These are phyloP conservation scores for Coluber constrictor DNA, from an alignment of 2,797 vertebrate genomes.

Conservation along the genomic window DNA sequence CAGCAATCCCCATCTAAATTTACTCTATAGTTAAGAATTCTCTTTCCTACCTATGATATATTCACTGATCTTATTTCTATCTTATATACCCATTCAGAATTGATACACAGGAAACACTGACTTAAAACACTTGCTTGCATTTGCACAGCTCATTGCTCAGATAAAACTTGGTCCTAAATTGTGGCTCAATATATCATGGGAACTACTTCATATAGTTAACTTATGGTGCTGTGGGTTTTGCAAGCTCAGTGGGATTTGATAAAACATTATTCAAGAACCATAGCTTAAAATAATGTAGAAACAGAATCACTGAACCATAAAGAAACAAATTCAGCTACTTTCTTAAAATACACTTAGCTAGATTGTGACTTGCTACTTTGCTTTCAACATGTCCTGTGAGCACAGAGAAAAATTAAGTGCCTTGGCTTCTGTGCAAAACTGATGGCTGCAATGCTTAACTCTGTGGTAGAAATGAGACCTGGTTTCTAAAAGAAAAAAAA, in stretches of 20 bases:
- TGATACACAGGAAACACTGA: neutral
- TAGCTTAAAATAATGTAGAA: neutral
- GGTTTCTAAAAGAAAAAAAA: neutral
- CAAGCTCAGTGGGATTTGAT: neutral
- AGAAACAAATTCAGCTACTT: neutral
- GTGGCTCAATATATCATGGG: neutral
- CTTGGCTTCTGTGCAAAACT: neutral
- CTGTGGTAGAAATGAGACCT: neutral
- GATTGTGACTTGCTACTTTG: neutral
- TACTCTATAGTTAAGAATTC: neutral
- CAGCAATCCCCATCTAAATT: neutral
- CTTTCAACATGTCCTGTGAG: neutral
- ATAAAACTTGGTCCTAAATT: neutral
- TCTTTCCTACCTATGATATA: neutral
- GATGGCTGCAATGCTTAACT: neutral
- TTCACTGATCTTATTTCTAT: neutral
- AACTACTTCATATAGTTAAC: neutral
- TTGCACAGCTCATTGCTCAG: neutral
- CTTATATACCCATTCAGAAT: neutral
- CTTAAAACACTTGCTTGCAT: neutral
- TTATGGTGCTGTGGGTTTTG: neutral
- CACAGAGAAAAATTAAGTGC: neutral
- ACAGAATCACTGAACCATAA: neutral
- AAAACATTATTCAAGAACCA: neutral
- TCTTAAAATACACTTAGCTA: neutral